Evolutionary conservation across 2,888 invertebrate genomes (phyloP).

Genomic region (Chironomus riparius): DNA sequence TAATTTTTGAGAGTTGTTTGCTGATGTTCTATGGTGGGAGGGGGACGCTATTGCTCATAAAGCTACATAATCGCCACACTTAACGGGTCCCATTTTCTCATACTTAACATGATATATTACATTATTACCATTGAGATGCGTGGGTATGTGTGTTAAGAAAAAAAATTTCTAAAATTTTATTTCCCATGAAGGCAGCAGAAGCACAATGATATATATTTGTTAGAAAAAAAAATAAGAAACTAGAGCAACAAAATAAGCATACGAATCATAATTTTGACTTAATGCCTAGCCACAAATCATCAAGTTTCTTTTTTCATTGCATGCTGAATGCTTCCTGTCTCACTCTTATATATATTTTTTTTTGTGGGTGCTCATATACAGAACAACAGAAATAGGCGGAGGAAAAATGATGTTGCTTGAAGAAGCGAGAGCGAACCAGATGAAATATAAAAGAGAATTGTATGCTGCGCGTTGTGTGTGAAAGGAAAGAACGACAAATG

Average conservation of each 20-base stretch:
- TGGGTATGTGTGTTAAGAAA: no score
- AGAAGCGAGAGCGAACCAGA: no score
- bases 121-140: no score
- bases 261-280: slow-evolving; percentile 26
- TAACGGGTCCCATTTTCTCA: no score
- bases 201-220: no score
- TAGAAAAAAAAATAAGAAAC: no score
- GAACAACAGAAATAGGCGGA: background rate
- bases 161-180: no score
- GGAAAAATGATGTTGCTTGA: background rate
- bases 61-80: no score
- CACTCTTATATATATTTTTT: background rate
- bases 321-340: background rate
- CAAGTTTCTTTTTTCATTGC: background rate
- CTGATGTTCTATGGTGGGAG: background rate
- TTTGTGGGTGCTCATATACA: background rate
- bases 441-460: background rate
- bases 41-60: no score
- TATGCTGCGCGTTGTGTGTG: background rate
- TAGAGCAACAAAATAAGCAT: no score
- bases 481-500: background rate
- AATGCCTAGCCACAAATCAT: slow-evolving; percentile 27
- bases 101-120: no score
- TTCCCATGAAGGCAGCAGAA: no score
- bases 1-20: background rate